Evolutionary conservation across 2,797 vertebrate species (phyloP), one percentile per base, ranked within the genome.

Genomic region (Adrianichthys oophorus): DNA sequence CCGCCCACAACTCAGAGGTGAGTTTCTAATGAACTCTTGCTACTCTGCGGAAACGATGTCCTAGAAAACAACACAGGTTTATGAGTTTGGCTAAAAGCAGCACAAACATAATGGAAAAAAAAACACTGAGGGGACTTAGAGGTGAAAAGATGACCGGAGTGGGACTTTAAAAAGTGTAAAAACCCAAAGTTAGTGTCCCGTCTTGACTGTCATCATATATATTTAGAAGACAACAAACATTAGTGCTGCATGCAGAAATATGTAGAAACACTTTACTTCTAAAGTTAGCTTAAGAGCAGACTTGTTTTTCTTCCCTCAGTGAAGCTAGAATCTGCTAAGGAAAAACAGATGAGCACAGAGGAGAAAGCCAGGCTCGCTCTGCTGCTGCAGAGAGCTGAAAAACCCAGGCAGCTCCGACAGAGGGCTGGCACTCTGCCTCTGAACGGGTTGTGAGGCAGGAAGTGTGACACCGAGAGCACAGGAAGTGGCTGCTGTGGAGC

Each of bases 401-500:
- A 54, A 58, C 56, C 40, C 50, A 44, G 59, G 55, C 59, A 15
- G 54, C 45, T 69, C 47, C 70, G 59, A 41, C 41, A 45, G 67
- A 60, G 49, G 51, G 48, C 62, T 82, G 75, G 77, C 70, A 59
- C 52, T 4, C 32, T 4, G 57, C 78, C 74, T 57, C 72, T 51
- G 57, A 68, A 62, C 77, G 61, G 48, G 68, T 56, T 56, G 73
- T 12, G 65, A 83, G 70, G 73, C 85, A 89, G 83, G 84, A 87
- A 87, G 81, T 80, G 70, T 75, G 80, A 77, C 75, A 74, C 48
- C 18, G 66, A 74, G 76, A 76, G 70, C 50, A 73, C 68, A 84
- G 87, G 85, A 87, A 89, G 82, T 54, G 68, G 60, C 78, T 74
- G 79, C 75, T 75, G 67, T 37, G 68, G 72, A 48, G 68, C 75